These are phyloP conservation scores for Microctenopoma steveboyesi DNA, from an alignment of 2,797 vertebrate genomes.

Conservation along the genomic window DNA sequence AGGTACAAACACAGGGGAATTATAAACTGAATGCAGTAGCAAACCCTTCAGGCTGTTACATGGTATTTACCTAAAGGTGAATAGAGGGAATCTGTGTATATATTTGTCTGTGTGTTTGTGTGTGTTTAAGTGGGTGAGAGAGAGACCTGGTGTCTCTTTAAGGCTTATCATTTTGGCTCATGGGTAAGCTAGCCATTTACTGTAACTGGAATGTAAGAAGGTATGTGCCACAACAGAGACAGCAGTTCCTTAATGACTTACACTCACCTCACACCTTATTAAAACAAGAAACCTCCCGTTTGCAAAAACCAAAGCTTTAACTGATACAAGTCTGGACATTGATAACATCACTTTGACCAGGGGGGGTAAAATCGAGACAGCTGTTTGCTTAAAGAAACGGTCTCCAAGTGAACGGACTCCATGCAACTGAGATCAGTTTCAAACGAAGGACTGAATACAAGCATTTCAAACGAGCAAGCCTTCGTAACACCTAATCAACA, in stretches of 20 bases:
- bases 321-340: conserved; percentile 6
- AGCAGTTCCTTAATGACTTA: conserved; percentile 45
- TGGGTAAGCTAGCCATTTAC: conserved; percentile 77
- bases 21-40: conserved; percentile 34
- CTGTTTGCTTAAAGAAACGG: conserved; percentile 54
- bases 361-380: conserved; percentile 53
- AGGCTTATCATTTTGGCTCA: conserved; percentile 77
- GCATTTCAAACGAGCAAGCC: conserved; percentile 41
- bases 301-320: conserved; percentile 5
- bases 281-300: conserved; percentile 16
- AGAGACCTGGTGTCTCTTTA: conserved; percentile 71
- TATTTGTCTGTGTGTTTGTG: conserved; percentile 28
- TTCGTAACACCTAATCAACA: conserved; percentile 50
- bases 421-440: conserved; percentile 44
- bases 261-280: conserved; percentile 34
- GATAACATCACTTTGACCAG: conserved; percentile 62
- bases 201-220: conserved; percentile 77
- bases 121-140: conserved; percentile 22
- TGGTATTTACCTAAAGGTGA: conserved; percentile 42
- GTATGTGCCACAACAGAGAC: conserved; percentile 70
- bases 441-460: conserved; percentile 40
- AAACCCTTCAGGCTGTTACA: conserved; percentile 40
- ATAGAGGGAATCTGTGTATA: conserved; percentile 23
- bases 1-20: conserved; percentile 40
- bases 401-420: conserved; percentile 53